Evolutionary conservation across 1,140 invertebrate species (phyloP).

Genomic region (Aphaenogaster rudis): DNA sequence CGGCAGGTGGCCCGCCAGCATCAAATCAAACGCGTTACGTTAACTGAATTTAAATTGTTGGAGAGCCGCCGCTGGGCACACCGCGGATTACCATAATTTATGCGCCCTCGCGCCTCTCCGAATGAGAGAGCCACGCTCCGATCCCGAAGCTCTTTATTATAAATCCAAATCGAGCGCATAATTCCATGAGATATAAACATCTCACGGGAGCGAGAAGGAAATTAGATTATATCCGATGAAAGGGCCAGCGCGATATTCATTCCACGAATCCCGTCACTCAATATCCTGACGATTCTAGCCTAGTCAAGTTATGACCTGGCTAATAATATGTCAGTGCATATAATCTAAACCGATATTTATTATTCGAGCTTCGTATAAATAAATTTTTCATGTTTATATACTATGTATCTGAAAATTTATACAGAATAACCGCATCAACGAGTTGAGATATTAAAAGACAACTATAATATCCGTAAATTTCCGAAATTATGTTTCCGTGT

Average conservation of each 20-base stretch:
- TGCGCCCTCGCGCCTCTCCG: constrained; percentile 80
- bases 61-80: constrained; percentile 69
- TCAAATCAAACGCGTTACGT: constrained; percentile 84
- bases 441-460: not conserved
- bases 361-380: not conserved
- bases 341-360: constrained; percentile 22
- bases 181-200: constrained; percentile 83
- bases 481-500: constrained; percentile 64
- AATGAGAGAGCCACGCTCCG: constrained; percentile 67
- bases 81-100: constrained; percentile 85
- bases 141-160: constrained; percentile 82
- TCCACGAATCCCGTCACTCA: constrained; percentile 33
- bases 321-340: not conserved
- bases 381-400: not conserved
- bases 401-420: not conserved
- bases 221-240: constrained; percentile 76
- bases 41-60: constrained; percentile 86
- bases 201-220: constrained; percentile 61
- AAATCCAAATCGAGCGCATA: constrained; percentile 84
- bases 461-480: constrained; percentile 59
- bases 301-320: not conserved
- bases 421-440: not conserved
- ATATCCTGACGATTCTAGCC: constrained; percentile 14
- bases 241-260: constrained; percentile 33
- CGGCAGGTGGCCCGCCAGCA: constrained; percentile 82